Evolutionary conservation across 2,113 vertebrate genomes (phyloP), one percentile per base, ranked within the genome.

Genomic region (Ailuropoda melanoleuca): DNA sequence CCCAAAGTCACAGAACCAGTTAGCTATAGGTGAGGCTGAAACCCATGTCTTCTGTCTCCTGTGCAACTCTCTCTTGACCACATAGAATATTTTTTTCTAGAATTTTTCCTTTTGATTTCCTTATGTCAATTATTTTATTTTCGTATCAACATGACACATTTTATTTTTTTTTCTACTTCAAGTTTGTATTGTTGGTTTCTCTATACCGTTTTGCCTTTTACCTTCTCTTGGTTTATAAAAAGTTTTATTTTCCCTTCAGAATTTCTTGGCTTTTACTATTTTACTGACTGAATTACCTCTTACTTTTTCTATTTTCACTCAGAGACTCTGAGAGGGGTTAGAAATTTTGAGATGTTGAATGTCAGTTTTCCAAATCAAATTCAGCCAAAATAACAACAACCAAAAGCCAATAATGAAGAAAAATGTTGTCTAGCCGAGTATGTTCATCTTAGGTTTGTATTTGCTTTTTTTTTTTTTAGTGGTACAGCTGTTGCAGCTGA

Each of bases 331-430:
- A 92, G 96, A 90, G 26, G 23, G 23, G 77, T 87, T 70, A 88
- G 72, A 84, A 26, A 60, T 66, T 88, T 95, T 75, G 95, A 96
- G 62, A 72, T 68, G 39, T 12, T 94, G 21, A 81, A 74, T 96
- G 92, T 86, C 84, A 78, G 92, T 97, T 98, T 93, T 83, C 75
- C 94, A 97, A 97, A 89, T 97, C 97, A 96, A 83, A 95, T 98
- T 83, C 34, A 96, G 8, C 9, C 97, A 97, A 97, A 98, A 93
- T 91, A 96, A 98, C 86, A 82, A 82, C 18, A 29, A 72, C 29
- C 4, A 29, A 77, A 94, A 96, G 34, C 56, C 62, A 94, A 74
- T 37, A 81, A 75, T 58, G 60, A 84, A 58, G 24, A 88, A 94
- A 92, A 88, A 60, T 88, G 74, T 37, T 97, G 77, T 96, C 97